Conservation (phyloP, 2,797 vertebrate species). For the Hozukius guyotensis region DNA sequence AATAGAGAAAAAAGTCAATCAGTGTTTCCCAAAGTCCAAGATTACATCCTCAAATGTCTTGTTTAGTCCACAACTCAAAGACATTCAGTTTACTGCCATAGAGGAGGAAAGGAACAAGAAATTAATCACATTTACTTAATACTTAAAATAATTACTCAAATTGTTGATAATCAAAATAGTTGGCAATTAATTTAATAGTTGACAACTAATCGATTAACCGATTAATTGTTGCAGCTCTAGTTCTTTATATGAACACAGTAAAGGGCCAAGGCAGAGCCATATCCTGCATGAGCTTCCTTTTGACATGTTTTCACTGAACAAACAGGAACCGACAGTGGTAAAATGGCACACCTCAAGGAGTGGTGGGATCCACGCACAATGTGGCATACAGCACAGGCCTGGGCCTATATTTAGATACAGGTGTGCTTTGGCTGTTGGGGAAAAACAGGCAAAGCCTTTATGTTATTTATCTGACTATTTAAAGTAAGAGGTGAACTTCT, state of each 20-base stretch:
- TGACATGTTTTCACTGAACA: constrained; percentile 59
- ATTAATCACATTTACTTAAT: too few relatives aligned
- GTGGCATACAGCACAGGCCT: constrained; percentile 6
- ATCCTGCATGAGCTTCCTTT: constrained; percentile 66
- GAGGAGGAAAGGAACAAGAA: too few relatives aligned
- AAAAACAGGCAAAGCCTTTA: background rate
- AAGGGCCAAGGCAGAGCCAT: constrained; percentile 15
- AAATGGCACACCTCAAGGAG: constrained; percentile 76
- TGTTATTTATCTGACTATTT: background rate
- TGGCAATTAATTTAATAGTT: too few relatives aligned
- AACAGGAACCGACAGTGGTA: constrained; percentile 67
- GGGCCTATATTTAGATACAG: background rate
- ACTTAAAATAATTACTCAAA: too few relatives aligned
- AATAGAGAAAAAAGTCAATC: too few relatives aligned
- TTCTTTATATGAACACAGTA: constrained; percentile 1
- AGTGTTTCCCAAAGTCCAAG: too few relatives aligned
- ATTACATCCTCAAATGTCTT: too few relatives aligned
- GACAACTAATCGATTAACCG: too few relatives aligned
- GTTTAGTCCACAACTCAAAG: too few relatives aligned
- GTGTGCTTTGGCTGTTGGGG: background rate
- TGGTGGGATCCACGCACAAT: constrained; percentile 46
- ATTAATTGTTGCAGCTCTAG: background rate
- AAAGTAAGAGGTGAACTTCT: background rate
- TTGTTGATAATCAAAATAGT: too few relatives aligned
- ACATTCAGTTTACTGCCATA: too few relatives aligned